Conservation (phyloP, 2,888 invertebrate species). For the Tenthredo amoena region DNA sequence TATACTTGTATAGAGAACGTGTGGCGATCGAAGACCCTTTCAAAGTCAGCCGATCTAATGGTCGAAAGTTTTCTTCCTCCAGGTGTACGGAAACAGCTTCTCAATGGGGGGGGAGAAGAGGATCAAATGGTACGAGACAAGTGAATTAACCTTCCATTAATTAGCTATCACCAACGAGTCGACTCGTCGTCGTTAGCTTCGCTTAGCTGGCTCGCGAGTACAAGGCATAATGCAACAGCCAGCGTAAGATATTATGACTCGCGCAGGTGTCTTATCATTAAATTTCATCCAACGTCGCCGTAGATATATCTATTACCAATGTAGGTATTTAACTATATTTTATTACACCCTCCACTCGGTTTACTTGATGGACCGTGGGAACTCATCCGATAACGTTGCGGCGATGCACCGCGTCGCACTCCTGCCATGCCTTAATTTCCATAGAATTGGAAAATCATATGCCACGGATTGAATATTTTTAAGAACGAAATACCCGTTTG, state of each 20-base stretch:
- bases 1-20: not conserved
- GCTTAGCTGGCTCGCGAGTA: not conserved
- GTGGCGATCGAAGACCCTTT: not conserved
- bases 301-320: constrained; percentile 6
- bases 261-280: constrained; percentile 47
- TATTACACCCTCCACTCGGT: not conserved
- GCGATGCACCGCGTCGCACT: no score
- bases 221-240: not conserved
- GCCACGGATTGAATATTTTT: no score
- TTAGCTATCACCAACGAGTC: constrained; percentile 6
- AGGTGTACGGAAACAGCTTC: constrained; percentile 42
- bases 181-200: not conserved
- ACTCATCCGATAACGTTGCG: constrained; percentile 1
- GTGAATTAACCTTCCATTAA: constrained; percentile 46
- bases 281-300: constrained; percentile 21
- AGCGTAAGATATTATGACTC: not conserved
- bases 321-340: constrained; percentile 29
- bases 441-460: no score
- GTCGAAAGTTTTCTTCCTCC: constrained; percentile 14
- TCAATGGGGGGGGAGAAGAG: not conserved
- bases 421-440: no score
- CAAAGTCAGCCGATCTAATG: not conserved
- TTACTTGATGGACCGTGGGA: constrained; percentile 40
- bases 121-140: constrained; percentile 44
- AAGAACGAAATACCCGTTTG: not conserved